Evolutionary conservation across 2,113 vertebrate genomes (phyloP).

Genomic region (Psettodes erumei): DNA sequence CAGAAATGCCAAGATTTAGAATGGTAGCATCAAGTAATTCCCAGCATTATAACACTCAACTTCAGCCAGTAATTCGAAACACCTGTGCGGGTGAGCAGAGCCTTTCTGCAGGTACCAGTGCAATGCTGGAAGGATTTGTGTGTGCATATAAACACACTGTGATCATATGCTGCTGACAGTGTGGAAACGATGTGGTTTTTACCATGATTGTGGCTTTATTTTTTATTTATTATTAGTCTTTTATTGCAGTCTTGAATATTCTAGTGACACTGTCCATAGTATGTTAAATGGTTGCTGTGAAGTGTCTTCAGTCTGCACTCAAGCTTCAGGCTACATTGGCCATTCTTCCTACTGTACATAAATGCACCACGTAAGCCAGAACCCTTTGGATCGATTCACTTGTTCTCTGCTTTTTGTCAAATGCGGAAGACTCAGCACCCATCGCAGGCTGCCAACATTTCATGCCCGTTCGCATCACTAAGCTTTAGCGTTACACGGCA

Average conservation of each 20-base stretch:
- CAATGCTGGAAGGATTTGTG: background rate
- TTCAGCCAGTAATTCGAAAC: background rate
- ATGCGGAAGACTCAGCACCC: slow-evolving; percentile 4
- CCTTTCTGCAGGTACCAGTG: background rate
- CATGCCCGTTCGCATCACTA: slow-evolving; percentile 38
- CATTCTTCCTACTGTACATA: background rate
- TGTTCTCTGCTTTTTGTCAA: slow-evolving; percentile 8
- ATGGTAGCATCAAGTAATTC: background rate
- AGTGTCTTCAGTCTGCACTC: too few relatives aligned
- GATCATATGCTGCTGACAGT: background rate
- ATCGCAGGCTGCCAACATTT: slow-evolving; percentile 32
- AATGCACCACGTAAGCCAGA: background rate
- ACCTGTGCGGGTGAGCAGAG: background rate
- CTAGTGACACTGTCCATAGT: background rate
- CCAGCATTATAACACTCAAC: background rate
- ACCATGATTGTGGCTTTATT: background rate
- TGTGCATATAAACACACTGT: background rate
- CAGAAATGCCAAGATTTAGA: too few relatives aligned
- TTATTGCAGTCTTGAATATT: too few relatives aligned
- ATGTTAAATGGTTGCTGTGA: too few relatives aligned
- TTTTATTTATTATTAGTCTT: too few relatives aligned
- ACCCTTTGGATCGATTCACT: slow-evolving; percentile 1
- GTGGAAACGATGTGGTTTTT: background rate
- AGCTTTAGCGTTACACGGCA: slow-evolving; percentile 42
- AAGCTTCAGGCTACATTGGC: background rate